Evolutionary conservation across 2,888 invertebrate genomes (phyloP), one percentile per base, ranked within the genome.

Genomic region (Drosophila putrida): DNA sequence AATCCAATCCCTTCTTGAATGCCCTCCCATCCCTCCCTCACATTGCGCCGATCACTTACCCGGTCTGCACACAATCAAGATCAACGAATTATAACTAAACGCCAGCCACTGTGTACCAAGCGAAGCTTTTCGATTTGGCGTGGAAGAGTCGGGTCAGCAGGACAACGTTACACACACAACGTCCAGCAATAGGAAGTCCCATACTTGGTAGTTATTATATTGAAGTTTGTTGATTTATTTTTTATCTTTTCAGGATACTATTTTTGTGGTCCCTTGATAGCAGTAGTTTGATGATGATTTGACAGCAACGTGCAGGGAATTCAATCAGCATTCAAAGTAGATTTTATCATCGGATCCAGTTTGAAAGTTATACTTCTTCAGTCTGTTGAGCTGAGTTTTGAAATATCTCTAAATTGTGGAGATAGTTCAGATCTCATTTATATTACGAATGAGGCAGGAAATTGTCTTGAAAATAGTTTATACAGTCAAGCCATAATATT

Each of bases 31-130:
- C 20, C 20, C 20, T 20, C 20, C 20, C 20, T 20, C 20, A 54
- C 49, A 71, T 44, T 43, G 62, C 69, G 67, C 62, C 61, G 78
- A 75, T 75, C 68, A 83, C 83, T 83, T 83, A 83, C 83, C 83
- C 77, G 60, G 57, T 70, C 58, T 43, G 72, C 66, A 71, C 65
- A 71, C 66, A 68, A 74, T 78, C 77, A 77, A 75, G 66, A 67
- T 72, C 84, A 79, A 75, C 79, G 82, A 71, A 68, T 79, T 68
- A 83, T 61, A 84, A 87, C 80, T 83, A 87, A 84, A 71, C 61
- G 67, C 71, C 74, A 67, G 71, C 66, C 71, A 55, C 35, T 44
- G 58, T 55, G 54, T 27, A 57, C 53, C 61, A 63, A 58, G 60
- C 39, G 55, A 35, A 33, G 60, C 25, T 47, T 53, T 47, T 47